Conservation (phyloP, 2,797 vertebrate genomes). For the Sebastes glaucus region DNA sequence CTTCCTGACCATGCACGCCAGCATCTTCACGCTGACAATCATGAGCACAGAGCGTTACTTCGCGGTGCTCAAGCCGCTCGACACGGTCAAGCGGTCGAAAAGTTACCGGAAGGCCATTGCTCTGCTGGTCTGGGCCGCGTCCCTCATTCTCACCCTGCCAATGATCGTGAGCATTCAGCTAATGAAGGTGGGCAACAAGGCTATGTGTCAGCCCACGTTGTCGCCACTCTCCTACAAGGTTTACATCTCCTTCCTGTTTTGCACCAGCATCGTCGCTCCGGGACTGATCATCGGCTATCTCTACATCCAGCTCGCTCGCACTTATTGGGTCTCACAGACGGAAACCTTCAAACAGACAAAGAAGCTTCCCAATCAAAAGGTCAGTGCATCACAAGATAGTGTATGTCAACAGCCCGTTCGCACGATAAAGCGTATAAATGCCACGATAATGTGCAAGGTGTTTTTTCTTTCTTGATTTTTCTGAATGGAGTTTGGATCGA, state of each 20-base stretch:
- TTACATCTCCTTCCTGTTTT: slow-evolving; percentile 91
- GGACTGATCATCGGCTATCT: slow-evolving; percentile 92
- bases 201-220: slow-evolving; percentile 88
- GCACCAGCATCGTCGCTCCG: slow-evolving; percentile 92
- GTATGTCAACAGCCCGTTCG: not conserved
- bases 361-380: slow-evolving; percentile 90
- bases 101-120: slow-evolving; percentile 93
- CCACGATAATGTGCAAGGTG: no score
- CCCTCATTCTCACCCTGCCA: slow-evolving; percentile 88
- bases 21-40: slow-evolving; percentile 92
- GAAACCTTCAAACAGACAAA: slow-evolving; percentile 91
- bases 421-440: no score
- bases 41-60: slow-evolving; percentile 95
- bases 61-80: slow-evolving; percentile 91
- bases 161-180: slow-evolving; percentile 92
- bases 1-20: slow-evolving; percentile 95
- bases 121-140: slow-evolving; percentile 87
- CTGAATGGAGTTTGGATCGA: no score
- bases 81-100: slow-evolving; percentile 91
- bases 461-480: no score
- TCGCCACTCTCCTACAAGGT: slow-evolving; percentile 86
- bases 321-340: slow-evolving; percentile 93
- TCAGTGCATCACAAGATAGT: slow-evolving; percentile 33
- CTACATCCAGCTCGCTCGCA: slow-evolving; percentile 88
- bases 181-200: slow-evolving; percentile 82